Base-by-base conservation (phyloP, 2,113 vertebrate species). In the Corvus moneduloides region DNA sequence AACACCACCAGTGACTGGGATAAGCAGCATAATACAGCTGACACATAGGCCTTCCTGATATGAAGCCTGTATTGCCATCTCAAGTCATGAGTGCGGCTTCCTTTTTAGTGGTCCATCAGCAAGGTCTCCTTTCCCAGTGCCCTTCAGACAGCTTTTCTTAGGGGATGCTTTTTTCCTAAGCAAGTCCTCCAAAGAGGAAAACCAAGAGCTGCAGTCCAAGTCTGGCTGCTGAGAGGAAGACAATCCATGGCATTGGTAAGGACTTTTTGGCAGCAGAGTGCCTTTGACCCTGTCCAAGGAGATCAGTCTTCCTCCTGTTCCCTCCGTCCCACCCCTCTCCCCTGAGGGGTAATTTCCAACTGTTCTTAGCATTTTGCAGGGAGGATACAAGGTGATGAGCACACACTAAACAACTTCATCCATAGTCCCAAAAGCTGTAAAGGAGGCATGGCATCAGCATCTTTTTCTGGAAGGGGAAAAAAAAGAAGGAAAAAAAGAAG, bases 381-480 rank as follows among this genome's bases (percentile, higher is more conserved):
- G 12, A 43, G 10, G 69, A 68, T 11, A 21, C 14, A 41, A 56
- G 20, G 43, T 59, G 43, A 49, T 80, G 20, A 41, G 27, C 21
- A 37, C 16, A 61, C 49, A 78, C 14, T 43, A 27, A 39, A 56
- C 39, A 16, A 33, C 21, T 90, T 71, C 55, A 52, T 73, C 32
- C 19, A 10, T 11, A 22, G 21, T 52, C 21, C 32, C 28, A 52
- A 51, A 64, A 30, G 11, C 30, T 72, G 11, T 32, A 49, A 93
- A 80, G 27, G 18, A 84, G 23, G 16, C 11, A 48, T 20, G n/a
- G 33, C 27, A 77, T 58, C 19, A 56, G 19, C 5, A 44, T 2
- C 7, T 5, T 39, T 56, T 61, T 63, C 54, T 11, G 16, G 7
- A 26, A 6, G 16, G 7, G 8, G 1, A 0, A 1, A 2, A 13